Evolutionary conservation across 1,140 invertebrate genomes (phyloP), one percentile per base, ranked within the genome.

Genomic region (Conus betulinus): DNA sequence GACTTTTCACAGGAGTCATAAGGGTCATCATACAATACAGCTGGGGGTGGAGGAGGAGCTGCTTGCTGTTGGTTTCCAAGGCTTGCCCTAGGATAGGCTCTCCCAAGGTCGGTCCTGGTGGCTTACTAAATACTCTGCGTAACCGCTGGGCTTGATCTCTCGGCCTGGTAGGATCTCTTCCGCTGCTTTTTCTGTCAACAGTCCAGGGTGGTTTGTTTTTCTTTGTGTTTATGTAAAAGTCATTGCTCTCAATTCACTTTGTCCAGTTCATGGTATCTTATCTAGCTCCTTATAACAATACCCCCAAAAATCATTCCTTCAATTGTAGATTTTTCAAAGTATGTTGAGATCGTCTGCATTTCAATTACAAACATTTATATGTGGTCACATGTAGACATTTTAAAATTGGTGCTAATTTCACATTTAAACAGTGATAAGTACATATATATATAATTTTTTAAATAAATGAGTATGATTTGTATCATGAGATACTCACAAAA

Each of bases 81-180:
- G 84, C 71, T 63, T 13, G 88, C 78, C 67, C 89, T 15, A 88
- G 84, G 90, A 89, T 10, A 93, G 52, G 0, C 88, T 84, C 60
- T 90, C 91, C 93, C 93, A 94, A 5, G 92, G 91, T 39, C 89
- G 82, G 63, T 94, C 91, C 60, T 92, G 90, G 79, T 92, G 91
- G 60, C 90, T 87, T 27, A 91, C 90, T 52, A 94, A 71, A 83
- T 91, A 94, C 51, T 93, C 90, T 51, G 89, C 87, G 84, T 91
- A 94, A 4, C 93, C 93, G 88, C 92, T 93, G 7, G 93, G 92
- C 39, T 90, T 92, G 25, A 88, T 86, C 87, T 93, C 92, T 17
- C 88, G 90, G 23, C 91, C 92, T 60, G 92, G 93, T 3, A 86
- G 27, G 81, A 90, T 88, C 76, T 89, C 85, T 13, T 82, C 86